These are phyloP conservation scores for Amia ocellicauda DNA, from an alignment of 2,113 vertebrate species.

Conservation along the genomic window DNA sequence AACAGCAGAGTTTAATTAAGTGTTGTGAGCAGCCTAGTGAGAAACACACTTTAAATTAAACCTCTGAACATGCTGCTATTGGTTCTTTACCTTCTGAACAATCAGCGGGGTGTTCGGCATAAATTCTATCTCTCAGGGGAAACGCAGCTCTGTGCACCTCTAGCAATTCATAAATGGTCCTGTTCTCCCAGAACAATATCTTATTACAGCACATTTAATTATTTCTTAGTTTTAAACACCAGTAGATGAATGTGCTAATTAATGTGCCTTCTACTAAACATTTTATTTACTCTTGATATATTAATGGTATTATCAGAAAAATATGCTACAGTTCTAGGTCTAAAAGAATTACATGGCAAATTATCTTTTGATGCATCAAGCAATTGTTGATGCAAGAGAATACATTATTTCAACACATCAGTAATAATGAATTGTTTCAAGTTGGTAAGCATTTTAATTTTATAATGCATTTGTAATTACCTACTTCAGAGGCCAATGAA, in stretches of 20 bases:
- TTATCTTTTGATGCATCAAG: slow-evolving; percentile 71
- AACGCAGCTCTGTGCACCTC: slow-evolving; percentile 72
- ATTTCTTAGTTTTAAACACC: slow-evolving; percentile 76
- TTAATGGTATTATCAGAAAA: slow-evolving; percentile 70
- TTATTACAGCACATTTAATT: slow-evolving; percentile 83
- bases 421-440: slow-evolving; percentile 60
- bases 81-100: slow-evolving; percentile 93
- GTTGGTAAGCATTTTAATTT: slow-evolving; percentile 60
- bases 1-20: slow-evolving; percentile 99
- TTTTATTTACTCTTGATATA: slow-evolving; percentile 85
- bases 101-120: slow-evolving; percentile 88
- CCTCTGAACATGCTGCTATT: slow-evolving; percentile 89
- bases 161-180: slow-evolving; percentile 82
- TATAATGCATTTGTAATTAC: slow-evolving; percentile 59
- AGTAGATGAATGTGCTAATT: slow-evolving; percentile 84
- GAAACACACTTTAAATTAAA: slow-evolving; percentile 99
- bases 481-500: slow-evolving; percentile 49
- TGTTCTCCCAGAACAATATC: slow-evolving; percentile 71
- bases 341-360: slow-evolving; percentile 71
- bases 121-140: slow-evolving; percentile 89
- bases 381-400: slow-evolving; percentile 62
- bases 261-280: slow-evolving; percentile 83
- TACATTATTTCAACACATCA: slow-evolving; percentile 70
- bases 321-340: slow-evolving; percentile 56
- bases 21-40: slow-evolving; percentile 99